Evolutionary conservation across 2,888 invertebrate genomes (phyloP), one percentile per base, ranked within the genome.

Genomic region (Dicranocentrus wangi): DNA sequence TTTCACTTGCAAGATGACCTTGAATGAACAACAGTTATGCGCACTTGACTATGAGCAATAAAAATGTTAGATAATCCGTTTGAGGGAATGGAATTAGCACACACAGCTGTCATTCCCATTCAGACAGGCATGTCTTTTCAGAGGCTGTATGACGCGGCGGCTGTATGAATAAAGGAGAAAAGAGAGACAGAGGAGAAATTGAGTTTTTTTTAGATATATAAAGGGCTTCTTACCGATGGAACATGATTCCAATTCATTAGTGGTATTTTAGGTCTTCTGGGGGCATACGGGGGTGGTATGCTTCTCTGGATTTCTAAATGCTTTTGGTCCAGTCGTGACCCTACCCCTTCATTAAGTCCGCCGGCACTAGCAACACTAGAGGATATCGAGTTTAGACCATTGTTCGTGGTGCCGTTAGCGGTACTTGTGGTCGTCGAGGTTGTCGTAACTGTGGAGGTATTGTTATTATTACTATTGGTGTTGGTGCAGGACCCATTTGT

Each of bases 231-330:
- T 82, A 84, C 84, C 84, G 84, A 84, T 32, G 84, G 84, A 65
- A 84, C 81, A 81, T 84, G 84, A 76, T 84, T 84, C 82, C 84
- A 83, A 72, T 84, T 84, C 84, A 84, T 84, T 51, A 83, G 77
- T 55, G 81, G 83, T 63, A 76, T 81, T 69, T 72, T 83, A 23
- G 77, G 81, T 27, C 77, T 53, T 55, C 78, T 82, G 1, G 72
- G 72, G 23, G 79, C 76, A 58, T 76, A 72, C 13, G 80, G 75
- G 53, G 75, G 78, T 21, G 72, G 81, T 28, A 79, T 71, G 21
- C 65, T 51, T 60, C 79, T 42, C 8, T 79, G 79, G 53, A 79
- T 79, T 17, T 79, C 79, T 72, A 79, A 72, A 60, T 65, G 78
- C 28, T 78, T 78, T 28, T 27, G 68, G 60, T 70, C 81, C 13